Percentiles rank a stretch among this genome's conserved stretches.
Evolutionary conservation across 2,113 vertebrate species (phyloP).

Genomic region (Petromus typicus): DNA sequence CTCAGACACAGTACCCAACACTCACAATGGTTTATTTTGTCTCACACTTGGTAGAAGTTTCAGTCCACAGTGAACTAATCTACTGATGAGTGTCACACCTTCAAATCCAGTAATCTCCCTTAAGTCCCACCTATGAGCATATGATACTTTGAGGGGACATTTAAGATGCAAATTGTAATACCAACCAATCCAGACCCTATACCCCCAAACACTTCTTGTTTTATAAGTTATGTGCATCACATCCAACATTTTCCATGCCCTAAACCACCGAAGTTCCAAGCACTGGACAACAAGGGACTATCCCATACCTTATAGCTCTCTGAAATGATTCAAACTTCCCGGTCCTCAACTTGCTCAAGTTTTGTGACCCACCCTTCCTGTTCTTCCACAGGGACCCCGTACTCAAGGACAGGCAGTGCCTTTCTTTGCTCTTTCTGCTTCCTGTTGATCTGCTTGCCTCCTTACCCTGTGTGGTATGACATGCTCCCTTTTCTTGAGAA

Average conservation of each 20-base stretch:
- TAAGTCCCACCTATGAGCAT: not conserved
- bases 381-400: not conserved
- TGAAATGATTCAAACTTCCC: not conserved
- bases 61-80: not conserved
- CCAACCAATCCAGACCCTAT: not conserved
- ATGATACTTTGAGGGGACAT: not conserved
- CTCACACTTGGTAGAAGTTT: not conserved
- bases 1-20: not conserved
- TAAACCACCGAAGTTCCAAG: not conserved
- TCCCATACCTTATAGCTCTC: not conserved
- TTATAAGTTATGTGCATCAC: not conserved
- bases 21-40: not conserved
- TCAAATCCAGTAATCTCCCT: not conserved
- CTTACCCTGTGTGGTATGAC: accelerated
- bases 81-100: not conserved
- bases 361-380: not conserved
- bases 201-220: not conserved
- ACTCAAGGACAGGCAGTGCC: accelerated
- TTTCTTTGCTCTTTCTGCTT: not conserved
- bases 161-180: not conserved
- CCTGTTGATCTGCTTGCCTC: accelerated
- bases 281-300: not conserved
- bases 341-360: not conserved
- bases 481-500: not conserved
- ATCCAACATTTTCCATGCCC: not conserved